Evolutionary conservation across 2,888 invertebrate species (phyloP).

Genomic region (Erebia epiphron): DNA sequence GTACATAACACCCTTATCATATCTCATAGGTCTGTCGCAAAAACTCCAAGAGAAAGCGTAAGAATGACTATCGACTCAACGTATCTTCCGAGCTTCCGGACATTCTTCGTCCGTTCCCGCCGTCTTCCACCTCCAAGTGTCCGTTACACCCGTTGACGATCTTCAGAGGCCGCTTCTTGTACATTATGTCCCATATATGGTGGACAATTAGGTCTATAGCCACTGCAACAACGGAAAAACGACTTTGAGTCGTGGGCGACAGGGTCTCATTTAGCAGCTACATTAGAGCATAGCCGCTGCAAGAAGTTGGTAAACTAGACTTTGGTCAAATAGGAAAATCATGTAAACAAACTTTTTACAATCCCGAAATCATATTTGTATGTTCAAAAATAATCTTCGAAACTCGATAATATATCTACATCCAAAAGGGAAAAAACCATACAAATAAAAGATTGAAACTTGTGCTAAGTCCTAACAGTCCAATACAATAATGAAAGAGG

Average conservation of each 20-base stretch:
- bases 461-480: too few relatives aligned
- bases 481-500: too few relatives aligned
- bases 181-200: conserved; percentile 98
- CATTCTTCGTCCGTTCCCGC: conserved; percentile 59
- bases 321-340: neutral
- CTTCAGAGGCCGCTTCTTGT: conserved; percentile 68
- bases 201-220: conserved; percentile 99
- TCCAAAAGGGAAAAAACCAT: too few relatives aligned
- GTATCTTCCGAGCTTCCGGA: conserved; percentile 79
- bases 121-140: conserved; percentile 61
- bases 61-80: conserved; percentile 74
- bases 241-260: conserved; percentile 56
- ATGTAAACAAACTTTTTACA: neutral
- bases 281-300: conserved; percentile 83
- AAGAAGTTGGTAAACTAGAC: conserved; percentile 51
- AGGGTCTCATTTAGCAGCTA: conserved; percentile 60
- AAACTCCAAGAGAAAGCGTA: conserved; percentile 38
- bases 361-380: neutral
- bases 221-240: conserved; percentile 91
- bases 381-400: neutral
- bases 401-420: neutral
- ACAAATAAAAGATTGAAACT: too few relatives aligned
- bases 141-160: conserved; percentile 70
- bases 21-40: conserved; percentile 22
- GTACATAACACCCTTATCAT: neutral